Evolutionary conservation across 1,140 invertebrate species (phyloP).

Genomic region (Doryteuthis pealeii): DNA sequence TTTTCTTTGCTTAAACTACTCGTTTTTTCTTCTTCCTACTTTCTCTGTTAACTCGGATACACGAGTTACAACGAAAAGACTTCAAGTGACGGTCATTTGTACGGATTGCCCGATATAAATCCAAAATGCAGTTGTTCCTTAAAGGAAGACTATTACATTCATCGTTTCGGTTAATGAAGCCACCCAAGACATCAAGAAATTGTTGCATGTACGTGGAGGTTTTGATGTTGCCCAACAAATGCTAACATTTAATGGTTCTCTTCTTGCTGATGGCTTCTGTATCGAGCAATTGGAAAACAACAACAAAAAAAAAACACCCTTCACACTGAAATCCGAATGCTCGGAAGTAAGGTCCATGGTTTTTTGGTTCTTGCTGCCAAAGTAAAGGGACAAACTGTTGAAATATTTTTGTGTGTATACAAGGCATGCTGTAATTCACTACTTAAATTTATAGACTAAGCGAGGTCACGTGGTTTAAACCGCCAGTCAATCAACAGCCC

Average conservation of each 20-base stretch:
- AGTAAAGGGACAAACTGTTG: conserved; percentile 88
- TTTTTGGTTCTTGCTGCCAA: conserved; percentile 99
- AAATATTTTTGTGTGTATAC: too few species aligned
- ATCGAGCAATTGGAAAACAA: conserved; percentile 42
- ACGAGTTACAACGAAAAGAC: too few species aligned
- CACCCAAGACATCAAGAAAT: conserved; percentile 65
- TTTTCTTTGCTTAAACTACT: too few species aligned
- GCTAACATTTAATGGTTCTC: conserved; percentile 35
- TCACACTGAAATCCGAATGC: conserved; percentile 51
- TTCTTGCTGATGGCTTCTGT: conserved; percentile 70
- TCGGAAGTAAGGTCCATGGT: conserved; percentile 90
- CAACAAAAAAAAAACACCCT: conserved; percentile 52
- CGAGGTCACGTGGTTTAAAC: too few species aligned
- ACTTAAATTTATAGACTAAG: too few species aligned
- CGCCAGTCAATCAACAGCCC: too few species aligned
- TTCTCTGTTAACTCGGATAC: too few species aligned
- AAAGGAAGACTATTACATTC: conserved; percentile 66
- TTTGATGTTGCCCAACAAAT: conserved; percentile 9
- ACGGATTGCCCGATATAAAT: not conserved
- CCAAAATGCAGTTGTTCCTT: conserved; percentile 61
- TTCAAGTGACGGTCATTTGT: not conserved
- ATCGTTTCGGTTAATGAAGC: conserved; percentile 67
- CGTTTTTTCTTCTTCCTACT: too few species aligned
- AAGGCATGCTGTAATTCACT: too few species aligned
- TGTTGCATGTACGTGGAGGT: not conserved